These are phyloP conservation scores for Lasioglossum malachurum DNA, from an alignment of 2,888 invertebrate species.

Conservation along the genomic window DNA sequence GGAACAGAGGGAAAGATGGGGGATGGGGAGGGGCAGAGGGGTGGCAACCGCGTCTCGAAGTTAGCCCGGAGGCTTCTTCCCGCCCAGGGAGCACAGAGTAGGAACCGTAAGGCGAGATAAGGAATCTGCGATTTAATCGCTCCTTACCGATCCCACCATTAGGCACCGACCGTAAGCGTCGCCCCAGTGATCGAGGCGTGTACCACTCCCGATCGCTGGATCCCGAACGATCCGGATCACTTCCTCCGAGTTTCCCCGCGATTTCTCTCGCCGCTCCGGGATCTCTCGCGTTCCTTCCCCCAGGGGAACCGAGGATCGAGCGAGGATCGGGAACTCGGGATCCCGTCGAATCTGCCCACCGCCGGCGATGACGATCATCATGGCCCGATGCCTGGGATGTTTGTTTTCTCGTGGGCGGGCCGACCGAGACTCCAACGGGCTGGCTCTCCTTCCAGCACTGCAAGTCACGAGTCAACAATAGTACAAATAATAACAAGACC, in stretches of 20 bases:
- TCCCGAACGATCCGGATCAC: constrained; percentile 14
- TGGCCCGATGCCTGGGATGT: constrained; percentile 71
- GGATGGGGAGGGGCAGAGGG: background rate
- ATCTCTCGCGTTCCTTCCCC: background rate
- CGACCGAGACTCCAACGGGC: constrained; percentile 61
- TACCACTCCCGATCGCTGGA: constrained; percentile 18
- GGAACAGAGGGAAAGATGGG: constrained; percentile 1
- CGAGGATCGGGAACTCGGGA: background rate
- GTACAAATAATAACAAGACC: constrained; percentile 84
- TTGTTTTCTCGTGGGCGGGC: constrained; percentile 82
- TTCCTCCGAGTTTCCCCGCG: background rate
- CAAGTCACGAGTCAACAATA: constrained; percentile 85
- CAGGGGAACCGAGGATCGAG: background rate
- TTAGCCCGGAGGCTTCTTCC: constrained; percentile 72
- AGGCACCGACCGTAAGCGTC: constrained; percentile 56
- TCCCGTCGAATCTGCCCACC: constrained; percentile 15
- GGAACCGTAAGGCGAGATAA: constrained; percentile 71
- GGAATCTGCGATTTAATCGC: constrained; percentile 78
- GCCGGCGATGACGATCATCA: constrained; percentile 38
- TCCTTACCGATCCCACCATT: constrained; percentile 75
- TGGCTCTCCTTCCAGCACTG: constrained; percentile 73
- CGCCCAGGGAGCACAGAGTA: constrained; percentile 74
- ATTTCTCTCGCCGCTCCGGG: constrained; percentile 14
- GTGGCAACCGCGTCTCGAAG: constrained; percentile 56
- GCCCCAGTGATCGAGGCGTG: constrained; percentile 34